phyloP scores from a whole-genome alignment of 2,888 invertebrate genomes.

The Esperia sulphurella region DNA sequence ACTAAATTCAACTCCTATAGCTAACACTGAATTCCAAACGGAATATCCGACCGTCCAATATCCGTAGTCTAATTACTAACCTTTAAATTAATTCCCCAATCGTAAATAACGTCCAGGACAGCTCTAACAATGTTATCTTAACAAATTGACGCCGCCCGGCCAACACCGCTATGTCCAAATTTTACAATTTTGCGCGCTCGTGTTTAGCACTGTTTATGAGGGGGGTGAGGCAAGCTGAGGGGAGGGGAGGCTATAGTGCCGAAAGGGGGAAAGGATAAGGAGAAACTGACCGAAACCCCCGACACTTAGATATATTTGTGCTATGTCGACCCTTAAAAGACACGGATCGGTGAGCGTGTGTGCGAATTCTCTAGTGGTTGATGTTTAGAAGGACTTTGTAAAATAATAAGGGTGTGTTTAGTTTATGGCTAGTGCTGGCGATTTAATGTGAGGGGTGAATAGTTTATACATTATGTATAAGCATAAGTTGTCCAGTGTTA shows the following conservation, averaged over 20 bases:
- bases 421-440: constrained; percentile 28
- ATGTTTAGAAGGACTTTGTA: constrained; percentile 57
- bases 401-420: constrained; percentile 51
- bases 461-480: constrained; percentile 13
- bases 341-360: constrained; percentile 51
- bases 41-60: constrained; percentile 22
- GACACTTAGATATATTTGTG: constrained; percentile 70
- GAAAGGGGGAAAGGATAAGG: constrained; percentile 65
- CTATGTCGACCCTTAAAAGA: constrained; percentile 56
- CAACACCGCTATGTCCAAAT: constrained; percentile 52
- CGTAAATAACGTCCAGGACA: constrained; percentile 48
- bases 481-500: not conserved
- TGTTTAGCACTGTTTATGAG: constrained; percentile 73
- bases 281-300: constrained; percentile 61
- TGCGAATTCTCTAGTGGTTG: constrained; percentile 42
- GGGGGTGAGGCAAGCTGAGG: constrained; percentile 26
- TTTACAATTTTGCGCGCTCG: constrained; percentile 68
- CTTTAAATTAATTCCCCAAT: constrained; percentile 53
- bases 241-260: constrained; percentile 52
- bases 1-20: not conserved
- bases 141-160: constrained; percentile 60
- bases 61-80: constrained; percentile 42
- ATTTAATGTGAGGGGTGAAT: constrained; percentile 23
- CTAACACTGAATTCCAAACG: constrained; percentile 11
- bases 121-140: constrained; percentile 64